phyloP scores from a whole-genome alignment of 2,888 invertebrate genomes.

The Microchrysa polita region DNA sequence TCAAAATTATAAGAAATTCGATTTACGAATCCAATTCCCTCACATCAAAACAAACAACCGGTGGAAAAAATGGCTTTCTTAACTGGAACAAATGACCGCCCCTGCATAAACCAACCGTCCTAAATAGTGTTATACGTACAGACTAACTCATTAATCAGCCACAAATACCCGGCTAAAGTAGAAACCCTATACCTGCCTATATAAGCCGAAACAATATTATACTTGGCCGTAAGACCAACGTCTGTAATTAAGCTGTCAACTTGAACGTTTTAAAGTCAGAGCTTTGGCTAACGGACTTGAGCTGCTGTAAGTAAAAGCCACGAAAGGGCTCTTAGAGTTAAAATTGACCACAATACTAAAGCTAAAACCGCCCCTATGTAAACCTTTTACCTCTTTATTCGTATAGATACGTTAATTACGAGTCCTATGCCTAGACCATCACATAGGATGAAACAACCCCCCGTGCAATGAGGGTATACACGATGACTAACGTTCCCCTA shows the following conservation, averaged over 20 bases:
- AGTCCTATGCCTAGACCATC: constrained; percentile 25
- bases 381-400: constrained; percentile 39
- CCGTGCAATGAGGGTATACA: background rate
- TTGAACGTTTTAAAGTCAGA: constrained; percentile 43
- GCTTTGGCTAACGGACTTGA: constrained; percentile 11
- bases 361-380: constrained; percentile 35
- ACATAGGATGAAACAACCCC: background rate
- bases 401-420: constrained; percentile 50
- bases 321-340: constrained; percentile 32
- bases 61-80: background rate
- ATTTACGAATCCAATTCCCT: too few species aligned
- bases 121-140: background rate
- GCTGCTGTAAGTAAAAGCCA: constrained; percentile 24
- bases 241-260: constrained; percentile 43
- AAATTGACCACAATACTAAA: constrained; percentile 38
- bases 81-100: constrained; percentile 22
- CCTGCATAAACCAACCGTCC: background rate
- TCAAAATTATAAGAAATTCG: background rate
- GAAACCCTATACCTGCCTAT: constrained; percentile 41
- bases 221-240: constrained; percentile 22
- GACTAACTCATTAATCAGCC: constrained; percentile 42
- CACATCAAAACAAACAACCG: constrained; percentile 26
- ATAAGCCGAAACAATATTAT: background rate
- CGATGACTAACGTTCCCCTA: background rate
- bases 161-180: constrained; percentile 24